Base-by-base conservation (phyloP, 2,888 invertebrate genomes). In the Harmothoe impar region DNA sequence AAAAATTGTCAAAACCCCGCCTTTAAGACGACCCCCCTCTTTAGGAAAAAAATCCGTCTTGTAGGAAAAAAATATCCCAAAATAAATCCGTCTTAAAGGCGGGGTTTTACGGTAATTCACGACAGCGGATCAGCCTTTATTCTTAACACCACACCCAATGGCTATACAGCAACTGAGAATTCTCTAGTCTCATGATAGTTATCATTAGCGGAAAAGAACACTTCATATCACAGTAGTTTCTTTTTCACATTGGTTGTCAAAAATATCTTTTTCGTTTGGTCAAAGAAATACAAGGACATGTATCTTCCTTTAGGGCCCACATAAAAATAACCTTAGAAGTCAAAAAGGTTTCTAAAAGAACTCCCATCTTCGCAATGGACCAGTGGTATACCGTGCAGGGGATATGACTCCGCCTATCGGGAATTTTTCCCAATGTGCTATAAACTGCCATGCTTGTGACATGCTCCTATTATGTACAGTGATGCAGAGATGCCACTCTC, bases 181-280 rank as follows among this genome's bases (percentile, higher is more conserved):
- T n/a, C 62, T n/a, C n/a, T n/a, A 15, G 15, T 62, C n/a, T 62
- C 62, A 62, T 7, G 20, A 62, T 3, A 20, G 20, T 77, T 77
- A 7, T 25, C 77, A 1, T 23, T 23, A 62, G 62, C 23, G 62
- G 5, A 23, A 31, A 77, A 7, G 25, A 77, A 77, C 3, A 77
- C 7, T 77, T 25, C 77, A 77, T 81, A 81, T 81, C 81, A 81
- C 81, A 81, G 81, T 35, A 33, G 35, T 33, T 81, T 81, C 81
- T 81, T 43, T 33, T 43, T 33, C 35, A 81, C 81, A 23, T 35
- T 33, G 33, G n/a, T 15, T 81, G 81, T 81, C 81, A 81, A 81
- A 81, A 81, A 81, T 81, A 81, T 12, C 43, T 35, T 43, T 81
- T 33, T 7, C 25, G 29, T 77, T 17, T 77, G 25, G 15, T 25